Evolutionary conservation across 2,113 vertebrate genomes (phyloP), one percentile per base, ranked within the genome.

Genomic region (Anser brachyrhynchus): DNA sequence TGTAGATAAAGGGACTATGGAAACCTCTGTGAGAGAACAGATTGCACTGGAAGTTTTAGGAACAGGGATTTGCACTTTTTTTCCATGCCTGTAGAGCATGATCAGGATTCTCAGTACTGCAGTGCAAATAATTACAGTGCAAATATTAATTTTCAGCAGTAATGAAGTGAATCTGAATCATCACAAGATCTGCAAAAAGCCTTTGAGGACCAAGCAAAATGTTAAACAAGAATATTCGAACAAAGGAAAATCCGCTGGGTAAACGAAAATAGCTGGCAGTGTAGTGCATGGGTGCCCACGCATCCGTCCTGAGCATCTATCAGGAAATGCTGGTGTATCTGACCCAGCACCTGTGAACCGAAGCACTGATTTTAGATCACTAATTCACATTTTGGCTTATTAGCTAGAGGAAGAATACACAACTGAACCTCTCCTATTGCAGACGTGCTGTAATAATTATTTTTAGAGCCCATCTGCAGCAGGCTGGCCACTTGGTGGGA

Each of bases 151-250:
- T 94, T 90, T 89, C 7, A 49, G 61, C 13, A 91, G 76, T 52
- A 84, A 90, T 19, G 35, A 84, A 81, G 61, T 57, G 66, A 72
- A 64, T 46, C 57, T 57, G 49, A 89, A 94, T 39, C 59, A 93
- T 52, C 80, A 55, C 0, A 0, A 0, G 59, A 59, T 11, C 91
- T 75, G 69, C 43, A 84, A 81, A 90, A 90, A 84, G 73, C 76
- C 80, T 91, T 64, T 4, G 4, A 93, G 65, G 65, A 89, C 46
- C 83, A 67, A 73, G 65, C 3, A 61, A 89, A 90, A 95, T 19
- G 37, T 91, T 87, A 84, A 93, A 94, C 51, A 95, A 81, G 82
- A 67, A 55, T 15, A 81, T 51, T 64, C 31, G 88, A 94, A 84
- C 77, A 39, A 58, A 76, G 41, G 54, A 44, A 90, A 92, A 93